phyloP scores from a whole-genome alignment of 1,140 invertebrate genomes.

The Agrypnia vestita region DNA sequence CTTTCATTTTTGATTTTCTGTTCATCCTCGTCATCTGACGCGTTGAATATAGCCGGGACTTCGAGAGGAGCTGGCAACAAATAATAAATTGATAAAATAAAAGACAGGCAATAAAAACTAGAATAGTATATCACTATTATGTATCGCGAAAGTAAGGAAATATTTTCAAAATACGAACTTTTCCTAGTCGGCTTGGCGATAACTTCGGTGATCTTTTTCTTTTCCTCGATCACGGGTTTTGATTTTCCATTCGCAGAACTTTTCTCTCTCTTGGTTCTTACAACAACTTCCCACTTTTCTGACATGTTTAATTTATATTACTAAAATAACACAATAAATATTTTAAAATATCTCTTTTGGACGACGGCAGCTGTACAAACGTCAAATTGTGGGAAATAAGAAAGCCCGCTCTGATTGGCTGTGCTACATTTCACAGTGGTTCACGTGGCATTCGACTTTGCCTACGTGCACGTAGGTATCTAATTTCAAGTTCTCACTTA shows the following conservation, averaged over 20 bases:
- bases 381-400: constrained; percentile 40
- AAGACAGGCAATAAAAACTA: constrained; percentile 54
- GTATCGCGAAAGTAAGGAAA: not conserved
- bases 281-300: constrained; percentile 85
- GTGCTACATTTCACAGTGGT: constrained; percentile 17
- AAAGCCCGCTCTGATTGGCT: constrained; percentile 46
- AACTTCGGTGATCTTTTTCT: constrained; percentile 71
- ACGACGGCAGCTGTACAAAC: constrained; percentile 38
- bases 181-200: constrained; percentile 66
- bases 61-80: constrained; percentile 44
- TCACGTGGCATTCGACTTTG: constrained; percentile 46
- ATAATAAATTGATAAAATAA: constrained; percentile 63
- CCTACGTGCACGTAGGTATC: constrained; percentile 26
- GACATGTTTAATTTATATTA: constrained; percentile 71
- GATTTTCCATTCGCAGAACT: constrained; percentile 75
- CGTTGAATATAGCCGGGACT: constrained; percentile 33
- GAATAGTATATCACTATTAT: not conserved
- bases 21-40: constrained; percentile 56
- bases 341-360: constrained; percentile 7
- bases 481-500: constrained; percentile 25
- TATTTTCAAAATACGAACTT: constrained; percentile 41
- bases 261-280: constrained; percentile 81
- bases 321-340: constrained; percentile 37
- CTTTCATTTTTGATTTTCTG: constrained; percentile 66
- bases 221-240: constrained; percentile 75